These are phyloP conservation scores for Argyresthia albistria DNA, from an alignment of 2,888 invertebrate genomes.

Conservation along the genomic window DNA sequence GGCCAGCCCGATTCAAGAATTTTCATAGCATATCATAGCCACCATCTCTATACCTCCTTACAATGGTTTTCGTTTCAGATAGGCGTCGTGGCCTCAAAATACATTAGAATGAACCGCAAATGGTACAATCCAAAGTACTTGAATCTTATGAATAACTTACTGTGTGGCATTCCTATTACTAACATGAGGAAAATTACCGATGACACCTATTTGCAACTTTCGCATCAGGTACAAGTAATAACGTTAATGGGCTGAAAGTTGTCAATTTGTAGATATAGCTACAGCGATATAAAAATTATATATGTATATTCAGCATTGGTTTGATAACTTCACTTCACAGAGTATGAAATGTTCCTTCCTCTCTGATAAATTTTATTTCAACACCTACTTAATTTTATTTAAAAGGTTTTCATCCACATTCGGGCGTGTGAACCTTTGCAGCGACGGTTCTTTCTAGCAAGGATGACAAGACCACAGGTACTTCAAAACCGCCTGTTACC, in stretches of 20 bases:
- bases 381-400: too few species aligned
- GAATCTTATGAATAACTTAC: conserved; percentile 55
- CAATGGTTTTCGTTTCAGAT: conserved; percentile 24
- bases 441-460: conserved; percentile 42
- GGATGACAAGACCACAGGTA: conserved; percentile 59
- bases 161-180: conserved; percentile 55
- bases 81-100: conserved; percentile 45
- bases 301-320: too few species aligned
- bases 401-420: conserved; percentile 53
- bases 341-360: too few species aligned
- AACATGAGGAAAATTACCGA: conserved; percentile 41
- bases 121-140: conserved; percentile 42
- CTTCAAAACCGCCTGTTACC: neutral
- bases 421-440: conserved; percentile 55
- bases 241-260: too few species aligned
- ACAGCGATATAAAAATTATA: too few species aligned
- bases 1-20: too few species aligned
- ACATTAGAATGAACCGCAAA: conserved; percentile 32
- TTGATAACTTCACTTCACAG: too few species aligned
- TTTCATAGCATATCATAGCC: too few species aligned
- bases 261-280: too few species aligned
- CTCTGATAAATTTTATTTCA: too few species aligned
- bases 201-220: conserved; percentile 33
- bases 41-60: too few species aligned
- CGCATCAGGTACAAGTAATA: too few species aligned